A percentile compares a stretch with the other conserved stretches of the same genome.
Evolutionary conservation across 2,113 vertebrate genomes (phyloP).

Genomic region (Nerophis lumbriciformis): DNA sequence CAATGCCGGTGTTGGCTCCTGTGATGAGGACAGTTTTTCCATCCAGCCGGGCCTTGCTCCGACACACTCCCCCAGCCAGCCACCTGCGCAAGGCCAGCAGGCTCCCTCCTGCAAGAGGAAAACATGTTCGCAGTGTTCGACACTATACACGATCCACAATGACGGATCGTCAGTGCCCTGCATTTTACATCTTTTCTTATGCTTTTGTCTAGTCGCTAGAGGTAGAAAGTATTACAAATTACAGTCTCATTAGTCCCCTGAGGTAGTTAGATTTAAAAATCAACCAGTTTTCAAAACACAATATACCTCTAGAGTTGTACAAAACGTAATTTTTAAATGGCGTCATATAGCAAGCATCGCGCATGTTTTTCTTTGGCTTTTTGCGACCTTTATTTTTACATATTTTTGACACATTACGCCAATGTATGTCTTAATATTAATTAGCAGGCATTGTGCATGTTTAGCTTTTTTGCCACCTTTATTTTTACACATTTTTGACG

Average conservation of each 20-base stretch:
- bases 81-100: conserved; percentile 56
- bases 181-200: background rate
- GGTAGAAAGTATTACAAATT: background rate
- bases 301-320: too few relatives aligned
- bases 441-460: too few relatives aligned
- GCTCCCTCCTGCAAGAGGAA: conserved; percentile 34
- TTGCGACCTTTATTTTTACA: too few relatives aligned
- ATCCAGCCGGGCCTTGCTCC: conserved; percentile 60
- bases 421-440: too few relatives aligned
- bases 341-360: too few relatives aligned
- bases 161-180: background rate
- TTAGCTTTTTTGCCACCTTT: too few relatives aligned
- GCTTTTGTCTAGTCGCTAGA: background rate
- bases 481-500: too few relatives aligned
- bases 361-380: too few relatives aligned
- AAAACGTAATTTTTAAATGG: too few relatives aligned
- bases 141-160: background rate
- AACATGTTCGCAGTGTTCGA: background rate
- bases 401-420: too few relatives aligned
- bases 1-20: conserved; percentile 72
- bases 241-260: background rate
- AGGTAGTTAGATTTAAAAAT: too few relatives aligned
- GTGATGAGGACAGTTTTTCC: conserved; percentile 73
- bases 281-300: too few relatives aligned
- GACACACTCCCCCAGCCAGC: conserved; percentile 55